These are phyloP conservation scores for Rhaphigaster nebulosa DNA, from an alignment of 2,888 invertebrate genomes.

Conservation along the genomic window DNA sequence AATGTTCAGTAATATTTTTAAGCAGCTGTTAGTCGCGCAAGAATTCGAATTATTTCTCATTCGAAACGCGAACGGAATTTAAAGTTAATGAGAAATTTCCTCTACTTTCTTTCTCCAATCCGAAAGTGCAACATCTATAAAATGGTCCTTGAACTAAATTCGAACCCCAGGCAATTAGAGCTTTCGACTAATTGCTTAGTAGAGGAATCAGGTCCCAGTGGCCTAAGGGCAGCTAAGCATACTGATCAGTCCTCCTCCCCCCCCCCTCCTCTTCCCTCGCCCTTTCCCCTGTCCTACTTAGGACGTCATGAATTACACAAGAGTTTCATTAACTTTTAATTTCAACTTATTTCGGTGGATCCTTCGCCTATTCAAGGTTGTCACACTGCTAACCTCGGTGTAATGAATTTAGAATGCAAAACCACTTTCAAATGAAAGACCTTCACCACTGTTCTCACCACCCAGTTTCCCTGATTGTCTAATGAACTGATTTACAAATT, in stretches of 20 bases:
- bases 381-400: not conserved
- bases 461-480: not conserved
- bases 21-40: no score
- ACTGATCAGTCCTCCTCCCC: not conserved
- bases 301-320: not conserved
- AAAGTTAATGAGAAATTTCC: no score
- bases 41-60: no score
- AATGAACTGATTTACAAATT: not conserved
- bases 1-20: no score
- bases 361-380: not conserved
- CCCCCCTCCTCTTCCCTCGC: not conserved
- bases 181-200: not conserved
- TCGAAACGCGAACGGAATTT: no score
- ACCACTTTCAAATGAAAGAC: not conserved
- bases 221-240: not conserved
- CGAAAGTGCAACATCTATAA: not conserved
- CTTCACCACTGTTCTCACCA: not conserved
- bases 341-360: not conserved
- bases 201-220: not conserved
- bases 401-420: not conserved
- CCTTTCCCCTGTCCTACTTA: not conserved
- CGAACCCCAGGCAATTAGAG: not conserved
- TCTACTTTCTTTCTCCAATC: not conserved
- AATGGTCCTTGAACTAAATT: not conserved
- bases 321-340: constrained; percentile 27